Base-by-base conservation (phyloP, 2,888 invertebrate species). In the Thymelicus lineola region DNA sequence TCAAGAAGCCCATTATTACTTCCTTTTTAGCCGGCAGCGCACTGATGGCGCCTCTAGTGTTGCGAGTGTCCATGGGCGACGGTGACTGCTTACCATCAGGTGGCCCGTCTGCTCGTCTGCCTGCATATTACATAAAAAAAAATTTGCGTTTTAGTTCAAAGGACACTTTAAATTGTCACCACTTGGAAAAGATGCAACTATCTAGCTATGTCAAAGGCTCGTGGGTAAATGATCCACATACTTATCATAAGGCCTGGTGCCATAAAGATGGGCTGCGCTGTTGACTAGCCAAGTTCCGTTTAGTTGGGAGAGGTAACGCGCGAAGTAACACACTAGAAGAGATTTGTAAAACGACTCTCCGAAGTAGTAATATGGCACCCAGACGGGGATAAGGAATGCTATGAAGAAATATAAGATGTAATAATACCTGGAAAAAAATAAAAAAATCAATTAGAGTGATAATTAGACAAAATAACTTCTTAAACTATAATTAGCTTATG, bases 201-300 rank as follows among this genome's bases (percentile, higher is more conserved):
- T 28, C 28, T 28, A 28, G 28, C 28, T 5, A 28, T 28, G 28
- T 28, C 5, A 28, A 2, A 28, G 28, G 28, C 28, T 28, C 28
- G 28, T 28, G 28, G 28, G 5, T 5, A 28, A 28, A 28, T 28
- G 5, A 62, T n/a, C 48, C 35, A 76, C 94, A 92, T 86, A 96
- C 96, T 94, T 93, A 84, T 97, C 97, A 83, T 96, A 98, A 0
- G 97, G 97, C 82, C 95, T 95, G 66, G 94, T 95, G 12, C 97
- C 98, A 86, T 95, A 97, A 69, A 96, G 87, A 90, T 97, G 98
- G 1, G 97, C 97, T 0, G 95, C 95, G 74, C 97, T 97, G 84
- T 98, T 98, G 6, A 98, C 97, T 6, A 95, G 89, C 97, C 97
- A 98, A 0, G 97, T 97, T 2, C 95, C 94, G 81, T 98, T 96